Percentiles rank a stretch among this genome's conserved stretches.
These are phyloP conservation scores for Dicyema japonicum DNA, from an alignment of 1,140 invertebrate genomes.

Conservation along the genomic window DNA sequence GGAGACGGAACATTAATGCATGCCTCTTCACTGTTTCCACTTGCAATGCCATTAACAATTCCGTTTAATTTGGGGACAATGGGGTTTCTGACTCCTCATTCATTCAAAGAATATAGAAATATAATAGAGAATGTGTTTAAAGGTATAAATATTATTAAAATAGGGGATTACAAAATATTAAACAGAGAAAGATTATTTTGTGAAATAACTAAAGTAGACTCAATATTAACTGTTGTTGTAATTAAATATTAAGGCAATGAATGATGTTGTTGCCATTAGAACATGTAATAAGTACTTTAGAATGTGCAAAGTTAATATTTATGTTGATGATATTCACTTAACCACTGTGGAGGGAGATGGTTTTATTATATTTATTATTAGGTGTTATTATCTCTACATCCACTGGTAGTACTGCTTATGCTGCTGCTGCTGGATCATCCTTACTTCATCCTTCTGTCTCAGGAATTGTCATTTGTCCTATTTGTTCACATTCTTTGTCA, in stretches of 20 bases:
- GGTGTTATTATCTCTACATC: slow-evolving; percentile 69
- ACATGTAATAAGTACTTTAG: slow-evolving; percentile 68
- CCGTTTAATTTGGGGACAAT: too few relatives aligned
- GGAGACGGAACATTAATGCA: too few relatives aligned
- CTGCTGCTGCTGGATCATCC: slow-evolving; percentile 72
- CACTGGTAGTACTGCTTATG: slow-evolving; percentile 78
- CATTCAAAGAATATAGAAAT: too few relatives aligned
- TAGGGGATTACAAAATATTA: too few relatives aligned
- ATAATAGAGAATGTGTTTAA: too few relatives aligned
- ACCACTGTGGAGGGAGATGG: slow-evolving; percentile 82
- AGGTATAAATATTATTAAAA: too few relatives aligned
- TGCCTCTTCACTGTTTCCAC: too few relatives aligned
- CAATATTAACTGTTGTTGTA: too few relatives aligned
- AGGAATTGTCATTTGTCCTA: slow-evolving; percentile 78
- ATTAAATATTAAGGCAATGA: slow-evolving; percentile 32
- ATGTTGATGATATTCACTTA: slow-evolving; percentile 65
- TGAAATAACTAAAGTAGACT: too few relatives aligned
- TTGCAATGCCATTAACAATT: too few relatives aligned
- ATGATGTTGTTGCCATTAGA: slow-evolving; percentile 74
- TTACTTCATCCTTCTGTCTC: slow-evolving; percentile 90
- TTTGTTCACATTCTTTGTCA: slow-evolving; percentile 71
- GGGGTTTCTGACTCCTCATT: too few relatives aligned
- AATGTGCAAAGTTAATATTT: slow-evolving; percentile 72
- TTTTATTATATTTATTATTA: slow-evolving; percentile 11
- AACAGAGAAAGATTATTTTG: too few relatives aligned